A percentile compares a stretch with the other conserved stretches of the same genome.
phyloP scores from a whole-genome alignment of 2,888 invertebrate genomes.

The Ophion slaviceki region DNA sequence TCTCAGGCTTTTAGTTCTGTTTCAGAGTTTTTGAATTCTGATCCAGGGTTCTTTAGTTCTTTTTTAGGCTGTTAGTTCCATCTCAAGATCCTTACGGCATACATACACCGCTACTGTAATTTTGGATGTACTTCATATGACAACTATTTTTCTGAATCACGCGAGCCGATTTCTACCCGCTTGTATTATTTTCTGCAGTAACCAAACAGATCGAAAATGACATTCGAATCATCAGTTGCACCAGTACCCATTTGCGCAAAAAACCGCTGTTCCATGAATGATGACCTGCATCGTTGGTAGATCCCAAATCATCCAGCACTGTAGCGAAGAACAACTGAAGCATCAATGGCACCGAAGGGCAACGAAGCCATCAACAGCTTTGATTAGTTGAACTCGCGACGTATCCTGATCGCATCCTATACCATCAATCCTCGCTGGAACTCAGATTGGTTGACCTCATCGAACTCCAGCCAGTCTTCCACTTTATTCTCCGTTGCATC shows the following conservation, averaged over 20 bases:
- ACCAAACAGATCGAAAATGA: not conserved
- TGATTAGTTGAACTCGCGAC: not conserved
- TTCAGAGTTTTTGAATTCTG: no score
- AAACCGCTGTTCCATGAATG: not conserved
- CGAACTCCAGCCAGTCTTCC: conserved; percentile 72
- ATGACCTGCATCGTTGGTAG: not conserved
- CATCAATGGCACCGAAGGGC: not conserved
- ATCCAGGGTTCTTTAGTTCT: not conserved
- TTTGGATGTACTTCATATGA: no score
- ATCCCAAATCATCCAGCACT: not conserved
- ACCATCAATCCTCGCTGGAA: conserved; percentile 17
- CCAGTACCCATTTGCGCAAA: no score
- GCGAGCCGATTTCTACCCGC: not conserved
- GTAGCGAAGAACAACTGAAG: not conserved
- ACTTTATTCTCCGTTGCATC: conserved; percentile 79
- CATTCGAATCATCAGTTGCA: not conserved
- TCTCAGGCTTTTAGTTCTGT: no score
- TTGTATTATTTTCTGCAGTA: not conserved
- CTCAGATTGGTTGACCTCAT: conserved; percentile 75
- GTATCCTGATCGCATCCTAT: conserved; percentile 13
- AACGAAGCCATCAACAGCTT: not conserved
- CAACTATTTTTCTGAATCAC: not conserved
- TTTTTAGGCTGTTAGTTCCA: not conserved
- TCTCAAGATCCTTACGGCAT: not conserved
- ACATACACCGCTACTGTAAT: not conserved